Evolutionary conservation across 35 echinoderm and acorn worm species (phyloP).

Genomic region (Amphiura filiformis): DNA sequence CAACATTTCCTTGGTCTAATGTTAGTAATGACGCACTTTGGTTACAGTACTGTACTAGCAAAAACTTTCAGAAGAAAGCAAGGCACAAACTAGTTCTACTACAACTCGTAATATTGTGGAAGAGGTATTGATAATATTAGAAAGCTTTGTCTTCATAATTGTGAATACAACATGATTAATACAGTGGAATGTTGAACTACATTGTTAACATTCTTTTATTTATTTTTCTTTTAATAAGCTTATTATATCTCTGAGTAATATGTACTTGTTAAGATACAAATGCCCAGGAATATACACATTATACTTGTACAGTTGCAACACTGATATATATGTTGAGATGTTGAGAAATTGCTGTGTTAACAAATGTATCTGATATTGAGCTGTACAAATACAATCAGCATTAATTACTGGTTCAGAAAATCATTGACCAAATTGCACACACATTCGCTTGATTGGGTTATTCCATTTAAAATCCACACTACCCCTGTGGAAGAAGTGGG

Average conservation of each 20-base stretch:
- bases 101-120: conserved; percentile 14
- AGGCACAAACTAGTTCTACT: conserved; percentile 10
- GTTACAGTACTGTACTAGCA: conserved; percentile 14
- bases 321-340: background rate
- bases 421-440: background rate
- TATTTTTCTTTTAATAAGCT: background rate
- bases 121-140: conserved; percentile 15
- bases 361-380: background rate
- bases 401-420: background rate
- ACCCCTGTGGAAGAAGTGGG: too few relatives aligned
- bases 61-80: conserved; percentile 15
- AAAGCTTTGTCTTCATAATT: conserved; percentile 13
- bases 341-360: background rate
- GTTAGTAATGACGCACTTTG: conserved; percentile 11
- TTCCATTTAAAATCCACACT: too few relatives aligned
- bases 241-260: background rate
- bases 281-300: background rate
- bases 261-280: background rate
- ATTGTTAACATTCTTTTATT: background rate
- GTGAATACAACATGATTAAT: conserved; percentile 15
- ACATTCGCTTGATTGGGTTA: background rate
- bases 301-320: background rate
- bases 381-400: background rate
- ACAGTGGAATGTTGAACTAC: background rate
- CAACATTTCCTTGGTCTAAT: background rate